Conservation (phyloP, 2,888 invertebrate genomes). For the Oxycera nigricornis region DNA sequence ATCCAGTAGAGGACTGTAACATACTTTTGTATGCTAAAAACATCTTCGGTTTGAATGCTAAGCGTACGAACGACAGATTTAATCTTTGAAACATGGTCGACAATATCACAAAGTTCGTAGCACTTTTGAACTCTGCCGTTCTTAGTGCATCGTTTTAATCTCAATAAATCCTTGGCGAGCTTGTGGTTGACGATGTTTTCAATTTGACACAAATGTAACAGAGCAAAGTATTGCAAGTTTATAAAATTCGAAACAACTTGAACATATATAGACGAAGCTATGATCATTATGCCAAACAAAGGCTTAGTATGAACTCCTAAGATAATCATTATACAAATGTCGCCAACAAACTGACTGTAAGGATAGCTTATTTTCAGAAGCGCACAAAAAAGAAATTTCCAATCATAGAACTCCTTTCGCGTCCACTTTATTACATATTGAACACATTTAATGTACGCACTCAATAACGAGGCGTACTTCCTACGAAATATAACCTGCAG, state of each 20-base stretch:
- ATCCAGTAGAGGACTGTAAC: not conserved
- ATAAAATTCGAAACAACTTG: not conserved
- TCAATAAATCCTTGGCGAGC: not conserved
- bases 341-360: not conserved
- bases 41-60: not conserved
- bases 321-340: not conserved
- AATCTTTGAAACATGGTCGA: not conserved
- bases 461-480: not conserved
- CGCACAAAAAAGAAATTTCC: not conserved
- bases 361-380: not conserved
- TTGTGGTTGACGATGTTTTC: not conserved
- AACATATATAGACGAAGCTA: not conserved
- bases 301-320: not conserved
- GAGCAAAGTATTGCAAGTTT: not conserved
- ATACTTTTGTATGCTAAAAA: not conserved
- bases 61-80: not conserved
- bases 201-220: not conserved
- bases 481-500: not conserved
- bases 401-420: not conserved
- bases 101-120: not conserved
- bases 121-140: not conserved
- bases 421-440: not conserved
- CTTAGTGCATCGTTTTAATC: not conserved
- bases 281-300: not conserved
- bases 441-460: not conserved